Evolutionary conservation across 2,113 vertebrate genomes (phyloP).

Genomic region (Sturnira hondurensis): DNA sequence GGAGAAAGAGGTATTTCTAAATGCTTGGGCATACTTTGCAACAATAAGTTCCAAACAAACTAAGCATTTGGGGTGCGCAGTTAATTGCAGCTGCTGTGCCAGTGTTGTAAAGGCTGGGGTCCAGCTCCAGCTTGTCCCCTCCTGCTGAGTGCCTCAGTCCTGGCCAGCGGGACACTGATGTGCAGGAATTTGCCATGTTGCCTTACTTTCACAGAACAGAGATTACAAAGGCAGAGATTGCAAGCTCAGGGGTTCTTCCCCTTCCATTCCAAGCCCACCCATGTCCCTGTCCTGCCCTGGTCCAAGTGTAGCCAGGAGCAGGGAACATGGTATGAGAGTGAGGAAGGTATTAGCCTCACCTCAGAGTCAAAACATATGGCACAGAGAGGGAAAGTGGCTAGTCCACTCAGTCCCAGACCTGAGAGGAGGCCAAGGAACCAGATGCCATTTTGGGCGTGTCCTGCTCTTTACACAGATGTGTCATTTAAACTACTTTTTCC

Average conservation of each 20-base stretch:
- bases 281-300: not conserved
- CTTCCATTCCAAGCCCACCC: not conserved
- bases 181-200: not conserved
- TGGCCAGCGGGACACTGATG: not conserved
- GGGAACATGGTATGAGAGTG: not conserved
- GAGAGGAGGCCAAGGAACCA: not conserved
- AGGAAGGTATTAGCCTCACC: not conserved
- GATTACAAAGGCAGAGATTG: no score
- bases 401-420: not conserved
- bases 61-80: not conserved
- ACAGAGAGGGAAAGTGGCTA: not conserved
- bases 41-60: not conserved
- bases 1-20: not conserved
- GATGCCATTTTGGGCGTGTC: not conserved
- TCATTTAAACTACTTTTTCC: not conserved
- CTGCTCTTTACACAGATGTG: not conserved
- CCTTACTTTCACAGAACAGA: not conserved
- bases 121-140: not conserved
- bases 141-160: not conserved
- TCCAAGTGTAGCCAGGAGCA: not conserved
- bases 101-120: not conserved
- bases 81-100: not conserved
- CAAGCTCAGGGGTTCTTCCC: not conserved
- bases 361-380: rapidly evolving
- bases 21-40: not conserved